These are phyloP conservation scores for Halocaridina rubra DNA, from an alignment of 2,888 invertebrate species.

Conservation along the genomic window DNA sequence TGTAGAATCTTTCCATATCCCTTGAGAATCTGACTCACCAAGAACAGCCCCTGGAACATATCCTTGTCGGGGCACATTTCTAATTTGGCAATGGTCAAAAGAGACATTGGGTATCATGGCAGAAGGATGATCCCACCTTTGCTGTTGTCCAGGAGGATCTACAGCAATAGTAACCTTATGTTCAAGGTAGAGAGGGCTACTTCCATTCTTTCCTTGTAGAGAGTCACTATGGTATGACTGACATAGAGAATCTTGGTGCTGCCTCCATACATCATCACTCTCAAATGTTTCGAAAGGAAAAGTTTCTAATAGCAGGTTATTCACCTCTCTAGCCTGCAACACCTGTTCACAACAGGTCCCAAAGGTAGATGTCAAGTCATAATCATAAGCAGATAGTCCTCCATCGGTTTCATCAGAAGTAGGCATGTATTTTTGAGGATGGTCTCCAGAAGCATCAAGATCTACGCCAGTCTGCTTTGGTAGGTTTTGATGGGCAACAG, in stretches of 20 bases:
- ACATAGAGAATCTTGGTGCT: background rate
- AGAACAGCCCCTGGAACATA: background rate
- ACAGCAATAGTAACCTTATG: slow-evolving; percentile 32
- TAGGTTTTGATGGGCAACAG: background rate
- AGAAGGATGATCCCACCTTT: background rate
- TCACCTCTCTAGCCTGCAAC: background rate
- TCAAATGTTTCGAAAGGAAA: background rate
- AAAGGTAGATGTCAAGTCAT: background rate
- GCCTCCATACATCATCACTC: background rate
- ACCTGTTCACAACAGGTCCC: background rate
- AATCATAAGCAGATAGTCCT: too few relatives aligned
- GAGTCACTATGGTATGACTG: too few relatives aligned
- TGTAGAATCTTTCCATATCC: background rate
- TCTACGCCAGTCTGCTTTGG: background rate
- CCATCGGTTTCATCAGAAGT: background rate
- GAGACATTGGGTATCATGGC: background rate
- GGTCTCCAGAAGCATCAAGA: background rate
- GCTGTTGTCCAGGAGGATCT: background rate
- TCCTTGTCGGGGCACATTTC: background rate
- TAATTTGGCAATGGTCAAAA: background rate
- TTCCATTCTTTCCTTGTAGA: background rate
- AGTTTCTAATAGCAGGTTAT: too few relatives aligned
- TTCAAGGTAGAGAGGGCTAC: slow-evolving; percentile 15
- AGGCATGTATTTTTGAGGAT: background rate
- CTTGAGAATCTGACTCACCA: background rate